These are phyloP conservation scores for Hiodon alosoides DNA, from an alignment of 2,113 vertebrate genomes.

Conservation along the genomic window DNA sequence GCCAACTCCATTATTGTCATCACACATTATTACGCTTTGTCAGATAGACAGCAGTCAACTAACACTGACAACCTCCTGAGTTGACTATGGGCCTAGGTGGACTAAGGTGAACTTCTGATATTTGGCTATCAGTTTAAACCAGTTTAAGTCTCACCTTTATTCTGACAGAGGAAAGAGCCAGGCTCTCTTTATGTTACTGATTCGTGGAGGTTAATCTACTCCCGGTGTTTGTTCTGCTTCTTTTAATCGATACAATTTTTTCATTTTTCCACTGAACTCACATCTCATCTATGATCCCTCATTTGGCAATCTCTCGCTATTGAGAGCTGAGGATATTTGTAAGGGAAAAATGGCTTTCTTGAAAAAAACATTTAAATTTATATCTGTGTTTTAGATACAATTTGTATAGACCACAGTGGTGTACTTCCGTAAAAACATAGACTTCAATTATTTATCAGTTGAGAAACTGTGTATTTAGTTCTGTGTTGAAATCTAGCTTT, in stretches of 20 bases:
- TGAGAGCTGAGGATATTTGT: neutral
- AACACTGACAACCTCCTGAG: neutral
- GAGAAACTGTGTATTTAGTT: neutral
- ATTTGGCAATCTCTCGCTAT: neutral
- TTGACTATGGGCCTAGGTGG: neutral
- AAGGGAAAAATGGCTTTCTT: too few relatives aligned
- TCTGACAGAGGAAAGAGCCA: neutral
- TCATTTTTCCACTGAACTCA: neutral
- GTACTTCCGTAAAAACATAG: too few relatives aligned
- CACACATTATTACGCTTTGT: too few relatives aligned
- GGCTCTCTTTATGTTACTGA: neutral
- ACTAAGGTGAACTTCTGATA: neutral
- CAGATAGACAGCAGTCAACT: neutral
- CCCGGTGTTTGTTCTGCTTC: neutral
- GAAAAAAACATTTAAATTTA: too few relatives aligned
- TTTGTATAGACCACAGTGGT: too few relatives aligned
- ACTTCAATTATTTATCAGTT: too few relatives aligned
- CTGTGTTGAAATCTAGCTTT: conserved; percentile 20
- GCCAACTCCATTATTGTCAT: too few relatives aligned
- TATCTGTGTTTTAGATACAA: too few relatives aligned
- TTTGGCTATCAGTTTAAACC: neutral
- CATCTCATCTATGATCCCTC: conserved; percentile 2
- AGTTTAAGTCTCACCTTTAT: neutral
- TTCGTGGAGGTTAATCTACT: neutral
- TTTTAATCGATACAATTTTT: neutral